Evolutionary conservation across 2,888 invertebrate species (phyloP).

Genomic region (Phyllotreta cruciferae): DNA sequence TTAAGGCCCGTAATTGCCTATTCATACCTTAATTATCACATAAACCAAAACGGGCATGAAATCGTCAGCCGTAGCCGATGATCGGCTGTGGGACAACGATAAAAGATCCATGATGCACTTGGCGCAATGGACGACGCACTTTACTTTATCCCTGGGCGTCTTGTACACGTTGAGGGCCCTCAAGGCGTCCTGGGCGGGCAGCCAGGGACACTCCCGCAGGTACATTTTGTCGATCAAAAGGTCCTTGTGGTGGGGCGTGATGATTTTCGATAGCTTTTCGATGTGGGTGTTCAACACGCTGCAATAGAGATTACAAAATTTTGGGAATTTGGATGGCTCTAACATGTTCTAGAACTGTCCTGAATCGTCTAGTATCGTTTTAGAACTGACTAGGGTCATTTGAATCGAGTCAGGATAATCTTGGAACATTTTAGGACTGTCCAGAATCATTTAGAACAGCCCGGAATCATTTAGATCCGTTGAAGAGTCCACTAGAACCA

Average conservation of each 20-base stretch:
- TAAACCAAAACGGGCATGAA: conserved; percentile 95
- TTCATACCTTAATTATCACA: conserved; percentile 86
- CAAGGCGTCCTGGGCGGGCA: conserved; percentile 91
- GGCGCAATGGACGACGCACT: conserved; percentile 85
- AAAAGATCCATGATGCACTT: conserved; percentile 93
- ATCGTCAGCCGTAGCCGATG: conserved; percentile 91
- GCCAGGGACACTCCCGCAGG: conserved; percentile 94
- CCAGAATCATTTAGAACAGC: no score
- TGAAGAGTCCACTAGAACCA: no score
- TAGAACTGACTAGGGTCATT: conserved; percentile 29
- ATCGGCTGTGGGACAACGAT: conserved; percentile 79
- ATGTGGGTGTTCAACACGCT: conserved; percentile 91
- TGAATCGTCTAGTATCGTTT: no score
- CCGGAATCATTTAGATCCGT: no score
- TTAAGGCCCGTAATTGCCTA: no score
- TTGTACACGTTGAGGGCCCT: conserved; percentile 88
- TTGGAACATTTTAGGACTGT: no score
- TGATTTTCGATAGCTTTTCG: conserved; percentile 75
- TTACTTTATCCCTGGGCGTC: conserved; percentile 84
- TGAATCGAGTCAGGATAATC: no score
- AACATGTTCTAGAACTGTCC: no score
- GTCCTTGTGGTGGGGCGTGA: conserved; percentile 83
- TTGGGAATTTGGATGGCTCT: no score
- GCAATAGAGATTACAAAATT: no score
- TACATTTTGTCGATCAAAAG: conserved; percentile 82